Conservation (phyloP, 2,113 vertebrate species). For the Heterocephalus glaber region DNA sequence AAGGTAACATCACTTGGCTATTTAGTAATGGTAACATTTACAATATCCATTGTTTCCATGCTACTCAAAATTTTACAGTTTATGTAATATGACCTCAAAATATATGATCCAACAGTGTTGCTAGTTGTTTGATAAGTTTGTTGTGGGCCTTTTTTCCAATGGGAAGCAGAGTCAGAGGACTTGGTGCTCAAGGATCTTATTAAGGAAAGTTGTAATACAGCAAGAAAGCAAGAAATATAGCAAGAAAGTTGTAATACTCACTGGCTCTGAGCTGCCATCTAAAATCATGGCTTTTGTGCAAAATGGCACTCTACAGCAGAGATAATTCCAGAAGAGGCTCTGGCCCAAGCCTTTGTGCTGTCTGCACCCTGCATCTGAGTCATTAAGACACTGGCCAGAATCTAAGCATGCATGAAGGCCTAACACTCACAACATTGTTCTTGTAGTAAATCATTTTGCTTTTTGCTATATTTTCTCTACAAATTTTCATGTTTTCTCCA, state of each 20-base stretch:
- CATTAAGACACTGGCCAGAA: background rate
- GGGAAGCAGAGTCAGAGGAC: background rate
- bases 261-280: rapidly evolving
- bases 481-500: background rate
- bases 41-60: background rate
- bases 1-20: background rate
- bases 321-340: background rate
- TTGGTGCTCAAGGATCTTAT: background rate
- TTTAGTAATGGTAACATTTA: background rate
- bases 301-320: background rate
- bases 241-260: background rate
- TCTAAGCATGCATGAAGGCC: background rate
- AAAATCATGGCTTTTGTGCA: background rate
- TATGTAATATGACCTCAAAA: background rate
- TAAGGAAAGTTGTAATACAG: background rate
- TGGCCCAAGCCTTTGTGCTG: background rate
- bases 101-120: background rate
- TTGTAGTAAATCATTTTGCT: background rate
- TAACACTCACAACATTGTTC: background rate
- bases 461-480: background rate
- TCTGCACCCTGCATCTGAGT: background rate
- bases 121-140: background rate
- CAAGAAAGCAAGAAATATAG: too few species aligned
- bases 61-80: background rate
- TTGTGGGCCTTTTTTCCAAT: background rate